These are phyloP conservation scores for Drosophila sp. DNA, from an alignment of 1,140 invertebrate species.

Conservation along the genomic window DNA sequence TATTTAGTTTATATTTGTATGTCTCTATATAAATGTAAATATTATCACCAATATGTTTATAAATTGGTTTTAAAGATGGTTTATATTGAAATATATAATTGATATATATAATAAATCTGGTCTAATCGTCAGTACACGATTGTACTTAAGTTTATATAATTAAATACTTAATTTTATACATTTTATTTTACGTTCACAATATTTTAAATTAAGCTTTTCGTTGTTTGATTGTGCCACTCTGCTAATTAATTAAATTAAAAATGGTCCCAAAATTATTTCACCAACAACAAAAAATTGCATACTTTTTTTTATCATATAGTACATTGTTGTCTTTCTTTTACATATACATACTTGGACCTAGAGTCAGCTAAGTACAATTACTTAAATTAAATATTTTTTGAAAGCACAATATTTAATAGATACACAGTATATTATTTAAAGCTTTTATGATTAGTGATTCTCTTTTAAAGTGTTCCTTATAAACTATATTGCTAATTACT, in stretches of 20 bases:
- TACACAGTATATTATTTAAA: not conserved
- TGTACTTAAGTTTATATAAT: constrained; percentile 1
- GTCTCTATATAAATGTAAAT: not conserved
- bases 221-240: constrained; percentile 18
- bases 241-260: constrained; percentile 12
- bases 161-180: not conserved
- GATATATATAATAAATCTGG: not conserved
- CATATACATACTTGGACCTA: not conserved
- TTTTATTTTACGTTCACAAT: not conserved
- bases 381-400: not conserved
- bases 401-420: not conserved
- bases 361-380: not conserved
- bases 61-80: not conserved
- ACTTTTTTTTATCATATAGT: not conserved
- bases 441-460: not conserved
- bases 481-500: not conserved
- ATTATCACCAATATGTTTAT: not conserved
- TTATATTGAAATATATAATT: not conserved
- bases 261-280: constrained; percentile 31
- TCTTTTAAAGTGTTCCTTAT: not conserved
- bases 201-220: constrained; percentile 5
- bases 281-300: constrained; percentile 4
- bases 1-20: not conserved
- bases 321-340: not conserved
- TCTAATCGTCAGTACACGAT: not conserved